A percentile compares a stretch with the other conserved stretches of the same genome.
These are phyloP conservation scores for Leuciscus idus DNA, from an alignment of 2,113 vertebrate species.

Conservation along the genomic window DNA sequence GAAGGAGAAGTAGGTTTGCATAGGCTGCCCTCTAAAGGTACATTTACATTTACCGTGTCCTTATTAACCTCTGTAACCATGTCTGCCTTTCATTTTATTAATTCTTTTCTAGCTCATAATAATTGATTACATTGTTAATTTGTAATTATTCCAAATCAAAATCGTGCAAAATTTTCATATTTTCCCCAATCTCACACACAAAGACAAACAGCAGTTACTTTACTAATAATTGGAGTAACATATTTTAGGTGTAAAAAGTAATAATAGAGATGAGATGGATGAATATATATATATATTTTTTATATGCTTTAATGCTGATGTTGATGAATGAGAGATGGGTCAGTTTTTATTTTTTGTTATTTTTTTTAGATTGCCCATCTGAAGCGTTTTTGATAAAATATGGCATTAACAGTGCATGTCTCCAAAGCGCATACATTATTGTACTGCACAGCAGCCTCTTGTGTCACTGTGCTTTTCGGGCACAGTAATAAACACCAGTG, in stretches of 20 bases:
- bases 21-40: not conserved
- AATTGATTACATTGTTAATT: too few species aligned
- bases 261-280: not conserved
- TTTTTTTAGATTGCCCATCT: not conserved
- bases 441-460: not conserved
- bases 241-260: too few species aligned
- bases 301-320: not conserved
- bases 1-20: not conserved
- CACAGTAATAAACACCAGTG: conserved; percentile 57
- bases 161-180: too few species aligned
- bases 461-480: conserved; percentile 22
- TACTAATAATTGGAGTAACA: too few species aligned
- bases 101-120: too few species aligned
- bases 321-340: not conserved
- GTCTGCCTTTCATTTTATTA: not conserved
- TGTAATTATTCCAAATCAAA: too few species aligned
- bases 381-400: not conserved
- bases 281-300: too few species aligned
- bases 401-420: not conserved
- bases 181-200: too few species aligned
- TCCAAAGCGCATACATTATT: conserved; percentile 9
- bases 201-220: too few species aligned
- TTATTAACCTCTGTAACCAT: not conserved
- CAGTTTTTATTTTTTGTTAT: too few species aligned
- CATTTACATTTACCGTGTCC: not conserved